These are phyloP conservation scores for Netelia virgata DNA, from an alignment of 2,888 invertebrate genomes.

Conservation along the genomic window DNA sequence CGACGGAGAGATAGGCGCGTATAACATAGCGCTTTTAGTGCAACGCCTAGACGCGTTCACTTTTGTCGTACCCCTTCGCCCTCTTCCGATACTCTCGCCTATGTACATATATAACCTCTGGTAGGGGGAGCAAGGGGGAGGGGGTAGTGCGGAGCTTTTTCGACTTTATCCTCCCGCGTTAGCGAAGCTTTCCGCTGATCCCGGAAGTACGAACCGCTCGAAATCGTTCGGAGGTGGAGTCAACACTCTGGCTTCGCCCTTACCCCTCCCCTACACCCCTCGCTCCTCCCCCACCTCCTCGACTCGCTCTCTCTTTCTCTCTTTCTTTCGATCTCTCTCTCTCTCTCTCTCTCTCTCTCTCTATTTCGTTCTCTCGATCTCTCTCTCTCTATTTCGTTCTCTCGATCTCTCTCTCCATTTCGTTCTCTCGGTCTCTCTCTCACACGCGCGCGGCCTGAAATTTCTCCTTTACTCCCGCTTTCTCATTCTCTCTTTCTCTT, in stretches of 20 bases:
- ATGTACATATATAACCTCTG: background rate
- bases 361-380: slow-evolving; percentile 46
- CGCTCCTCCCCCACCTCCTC: slow-evolving; percentile 38
- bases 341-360: slow-evolving; percentile 14
- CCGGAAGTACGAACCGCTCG: slow-evolving; percentile 79
- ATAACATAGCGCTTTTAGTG: too few species aligned
- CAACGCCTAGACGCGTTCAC: too few species aligned
- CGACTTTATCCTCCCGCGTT: slow-evolving; percentile 77
- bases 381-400: slow-evolving; percentile 58
- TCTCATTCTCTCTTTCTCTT: background rate
- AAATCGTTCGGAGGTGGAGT: slow-evolving; percentile 74
- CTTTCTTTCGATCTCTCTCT: slow-evolving; percentile 10
- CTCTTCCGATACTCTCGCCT: too few species aligned
- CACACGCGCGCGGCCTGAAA: slow-evolving; percentile 37
- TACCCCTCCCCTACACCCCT: slow-evolving; percentile 35
- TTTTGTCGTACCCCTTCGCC: too few species aligned
- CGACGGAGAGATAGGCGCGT: too few species aligned
- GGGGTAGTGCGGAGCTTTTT: slow-evolving; percentile 69
- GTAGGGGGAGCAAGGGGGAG: background rate
- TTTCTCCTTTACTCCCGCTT: slow-evolving; percentile 47
- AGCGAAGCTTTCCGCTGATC: slow-evolving; percentile 80
- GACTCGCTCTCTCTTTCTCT: slow-evolving; percentile 52
- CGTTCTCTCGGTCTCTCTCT: slow-evolving; percentile 51
- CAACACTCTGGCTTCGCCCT: slow-evolving; percentile 70
- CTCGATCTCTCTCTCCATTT: too few species aligned